Evolutionary conservation across 1,140 invertebrate species (phyloP).

Genomic region (Steinernema khuongi): DNA sequence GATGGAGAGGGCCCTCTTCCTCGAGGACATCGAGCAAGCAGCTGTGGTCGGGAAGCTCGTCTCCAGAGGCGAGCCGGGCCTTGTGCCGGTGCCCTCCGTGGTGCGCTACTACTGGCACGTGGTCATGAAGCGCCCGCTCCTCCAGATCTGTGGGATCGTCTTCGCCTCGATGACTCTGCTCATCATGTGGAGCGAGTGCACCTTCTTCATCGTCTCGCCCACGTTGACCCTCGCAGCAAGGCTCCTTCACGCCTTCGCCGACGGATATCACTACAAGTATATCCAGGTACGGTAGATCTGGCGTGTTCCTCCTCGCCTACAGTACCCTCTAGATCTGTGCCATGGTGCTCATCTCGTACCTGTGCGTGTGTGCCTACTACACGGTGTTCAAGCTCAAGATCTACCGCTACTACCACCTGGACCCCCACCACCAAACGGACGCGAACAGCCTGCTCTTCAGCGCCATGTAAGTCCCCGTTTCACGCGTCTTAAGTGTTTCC

Average conservation of each 20-base stretch:
- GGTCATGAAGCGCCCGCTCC: slow-evolving; percentile 50
- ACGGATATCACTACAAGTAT: slow-evolving; percentile 81
- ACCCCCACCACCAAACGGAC: slow-evolving; percentile 92
- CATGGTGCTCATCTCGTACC: slow-evolving; percentile 80
- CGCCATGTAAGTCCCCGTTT: slow-evolving; percentile 68
- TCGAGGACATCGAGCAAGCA: slow-evolving; percentile 74
- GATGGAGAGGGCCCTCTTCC: slow-evolving; percentile 68
- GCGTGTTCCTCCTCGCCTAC: slow-evolving; percentile 22
- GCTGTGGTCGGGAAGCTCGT: slow-evolving; percentile 34
- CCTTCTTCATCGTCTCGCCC: slow-evolving; percentile 84
- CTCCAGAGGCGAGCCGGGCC: slow-evolving; percentile 5
- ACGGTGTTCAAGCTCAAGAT: slow-evolving; percentile 92
- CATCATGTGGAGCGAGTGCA: slow-evolving; percentile 96
- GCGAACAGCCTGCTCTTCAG: slow-evolving; percentile 97
- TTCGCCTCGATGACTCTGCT: slow-evolving; percentile 75
- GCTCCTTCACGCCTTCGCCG: slow-evolving; percentile 75
- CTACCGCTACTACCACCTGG: slow-evolving; percentile 92
- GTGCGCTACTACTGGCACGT: slow-evolving; percentile 44
- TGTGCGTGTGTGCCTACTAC: slow-evolving; percentile 94
- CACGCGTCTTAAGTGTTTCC: slow-evolving; percentile 8
- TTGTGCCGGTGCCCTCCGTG: slow-evolving; percentile 10
- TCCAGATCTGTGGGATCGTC: slow-evolving; percentile 70
- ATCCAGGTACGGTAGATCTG: slow-evolving; percentile 73
- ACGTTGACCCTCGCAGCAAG: slow-evolving; percentile 89
- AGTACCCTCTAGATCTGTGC: slow-evolving; percentile 76